Percentiles rank a stretch among this genome's conserved stretches.
Conservation (phyloP, 2,888 invertebrate species). For the Rutpela maculata region DNA sequence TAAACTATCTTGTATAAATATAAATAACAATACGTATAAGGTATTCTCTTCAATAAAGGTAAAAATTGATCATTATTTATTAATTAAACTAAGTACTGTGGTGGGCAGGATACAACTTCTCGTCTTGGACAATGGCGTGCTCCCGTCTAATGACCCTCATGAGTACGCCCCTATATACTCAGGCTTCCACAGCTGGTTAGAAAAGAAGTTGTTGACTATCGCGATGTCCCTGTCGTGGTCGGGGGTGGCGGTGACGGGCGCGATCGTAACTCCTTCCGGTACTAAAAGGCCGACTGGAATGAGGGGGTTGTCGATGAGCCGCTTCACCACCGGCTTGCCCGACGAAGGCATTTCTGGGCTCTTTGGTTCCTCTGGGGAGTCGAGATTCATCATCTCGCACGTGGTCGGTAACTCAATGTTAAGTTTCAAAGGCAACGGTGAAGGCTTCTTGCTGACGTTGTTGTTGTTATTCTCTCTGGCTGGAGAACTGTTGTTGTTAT, state of each 20-base stretch:
- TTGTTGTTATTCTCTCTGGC: slow-evolving; percentile 47
- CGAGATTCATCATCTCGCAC: slow-evolving; percentile 51
- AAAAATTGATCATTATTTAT: slow-evolving; percentile 53
- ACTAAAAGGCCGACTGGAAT: slow-evolving; percentile 73
- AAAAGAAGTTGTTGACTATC: slow-evolving; percentile 76
- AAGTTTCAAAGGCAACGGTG: slow-evolving; percentile 56
- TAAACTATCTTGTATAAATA: slow-evolving; percentile 72
- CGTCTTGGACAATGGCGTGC: slow-evolving; percentile 36
- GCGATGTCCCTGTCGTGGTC: slow-evolving; percentile 75
- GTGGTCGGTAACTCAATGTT: slow-evolving; percentile 52
- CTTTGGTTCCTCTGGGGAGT: slow-evolving; percentile 41
- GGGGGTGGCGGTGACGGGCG: slow-evolving; percentile 72
- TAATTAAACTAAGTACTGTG: slow-evolving; percentile 63
- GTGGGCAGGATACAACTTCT: slow-evolving; percentile 51
- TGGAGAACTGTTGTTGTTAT: slow-evolving; percentile 46
- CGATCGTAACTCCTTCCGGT: slow-evolving; percentile 74
- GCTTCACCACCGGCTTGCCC: slow-evolving; percentile 45
- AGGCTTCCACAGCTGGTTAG: slow-evolving; percentile 77
- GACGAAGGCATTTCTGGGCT: slow-evolving; percentile 52
- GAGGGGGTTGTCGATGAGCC: slow-evolving; percentile 70
- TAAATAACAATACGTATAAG: slow-evolving; percentile 74
- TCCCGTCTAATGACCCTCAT: slow-evolving; percentile 60
- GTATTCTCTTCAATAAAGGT: slow-evolving; percentile 67
- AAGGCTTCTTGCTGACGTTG: slow-evolving; percentile 46
- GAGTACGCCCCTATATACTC: slow-evolving; percentile 75